Evolutionary conservation across 2,888 invertebrate species (phyloP).

Genomic region (Cristatella mucedo): DNA sequence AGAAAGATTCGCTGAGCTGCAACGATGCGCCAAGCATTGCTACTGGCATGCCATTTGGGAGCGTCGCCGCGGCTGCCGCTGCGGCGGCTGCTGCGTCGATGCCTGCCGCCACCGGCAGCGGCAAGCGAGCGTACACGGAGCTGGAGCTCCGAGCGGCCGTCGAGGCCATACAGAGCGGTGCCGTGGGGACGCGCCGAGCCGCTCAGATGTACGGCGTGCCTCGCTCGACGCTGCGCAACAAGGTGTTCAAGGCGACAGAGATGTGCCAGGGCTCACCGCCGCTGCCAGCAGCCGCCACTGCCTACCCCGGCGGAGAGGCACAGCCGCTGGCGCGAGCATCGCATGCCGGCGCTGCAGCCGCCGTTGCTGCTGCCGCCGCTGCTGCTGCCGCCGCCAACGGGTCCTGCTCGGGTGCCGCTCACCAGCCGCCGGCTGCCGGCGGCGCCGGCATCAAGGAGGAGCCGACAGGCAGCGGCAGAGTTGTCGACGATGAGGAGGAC

Average conservation of each 20-base stretch:
- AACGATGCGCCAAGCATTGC: too few relatives aligned
- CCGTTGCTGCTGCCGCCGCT: conserved; percentile 14
- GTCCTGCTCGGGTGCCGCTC: conserved; percentile 11
- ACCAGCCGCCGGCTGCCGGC: conserved; percentile 3
- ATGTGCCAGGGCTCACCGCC: too few relatives aligned
- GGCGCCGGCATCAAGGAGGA: too few relatives aligned
- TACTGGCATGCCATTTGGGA: too few relatives aligned
- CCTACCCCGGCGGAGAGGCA: conserved; percentile 8
- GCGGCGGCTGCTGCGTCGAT: too few relatives aligned
- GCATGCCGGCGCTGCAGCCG: conserved; percentile 13
- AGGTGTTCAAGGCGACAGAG: conserved; percentile 35
- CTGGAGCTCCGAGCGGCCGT: conserved; percentile 85
- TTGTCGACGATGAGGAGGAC: too few relatives aligned
- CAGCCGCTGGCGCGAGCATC: background rate
- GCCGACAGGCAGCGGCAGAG: too few relatives aligned
- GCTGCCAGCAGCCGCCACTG: conserved; percentile 9
- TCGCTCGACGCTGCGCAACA: conserved; percentile 83
- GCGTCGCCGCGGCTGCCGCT: too few relatives aligned
- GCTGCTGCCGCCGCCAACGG: conserved; percentile 13
- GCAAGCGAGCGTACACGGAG: conserved; percentile 60
- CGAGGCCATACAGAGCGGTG: conserved; percentile 77
- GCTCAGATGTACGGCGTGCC: conserved; percentile 92
- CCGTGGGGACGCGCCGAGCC: conserved; percentile 76
- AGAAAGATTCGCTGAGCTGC: too few relatives aligned
- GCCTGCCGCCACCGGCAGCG: too few relatives aligned